Evolutionary conservation across 2,113 vertebrate species (phyloP).

Genomic region (Spermophilus dauricus): DNA sequence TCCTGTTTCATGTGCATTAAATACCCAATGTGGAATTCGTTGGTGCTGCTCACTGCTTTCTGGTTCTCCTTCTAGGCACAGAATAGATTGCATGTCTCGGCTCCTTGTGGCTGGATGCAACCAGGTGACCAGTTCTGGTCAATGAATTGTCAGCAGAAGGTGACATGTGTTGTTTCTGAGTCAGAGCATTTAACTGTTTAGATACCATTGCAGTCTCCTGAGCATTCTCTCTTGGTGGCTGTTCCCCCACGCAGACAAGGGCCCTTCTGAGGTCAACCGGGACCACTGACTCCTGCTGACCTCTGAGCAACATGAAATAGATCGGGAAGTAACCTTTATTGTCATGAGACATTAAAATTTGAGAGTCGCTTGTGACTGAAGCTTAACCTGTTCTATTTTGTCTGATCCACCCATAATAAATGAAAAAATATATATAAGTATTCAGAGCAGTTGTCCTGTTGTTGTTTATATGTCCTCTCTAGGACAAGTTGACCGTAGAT

Average conservation of each 20-base stretch:
- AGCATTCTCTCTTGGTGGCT: not conserved
- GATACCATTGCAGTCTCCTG: not conserved
- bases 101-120: not conserved
- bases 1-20: slow-evolving; percentile 64
- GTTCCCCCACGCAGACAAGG: not conserved
- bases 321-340: slow-evolving; percentile 2
- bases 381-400: not conserved
- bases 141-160: slow-evolving; percentile 17
- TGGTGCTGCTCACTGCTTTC: not conserved
- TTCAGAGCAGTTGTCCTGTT: slow-evolving; percentile 52
- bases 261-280: not conserved
- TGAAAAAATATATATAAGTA: not conserved
- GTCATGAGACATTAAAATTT: not conserved
- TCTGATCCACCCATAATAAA: slow-evolving; percentile 59
- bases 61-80: not conserved
- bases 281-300: not conserved
- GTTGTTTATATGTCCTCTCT: slow-evolving; percentile 38
- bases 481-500: slow-evolving; percentile 67
- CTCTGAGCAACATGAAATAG: not conserved
- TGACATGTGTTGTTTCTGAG: not conserved
- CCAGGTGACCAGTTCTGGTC: not conserved
- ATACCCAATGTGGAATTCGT: not conserved
- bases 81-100: not conserved
- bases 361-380: not conserved
- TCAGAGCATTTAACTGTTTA: not conserved